Evolutionary conservation across 2,888 invertebrate genomes (phyloP).

Genomic region (Drosophila mayaguana): DNA sequence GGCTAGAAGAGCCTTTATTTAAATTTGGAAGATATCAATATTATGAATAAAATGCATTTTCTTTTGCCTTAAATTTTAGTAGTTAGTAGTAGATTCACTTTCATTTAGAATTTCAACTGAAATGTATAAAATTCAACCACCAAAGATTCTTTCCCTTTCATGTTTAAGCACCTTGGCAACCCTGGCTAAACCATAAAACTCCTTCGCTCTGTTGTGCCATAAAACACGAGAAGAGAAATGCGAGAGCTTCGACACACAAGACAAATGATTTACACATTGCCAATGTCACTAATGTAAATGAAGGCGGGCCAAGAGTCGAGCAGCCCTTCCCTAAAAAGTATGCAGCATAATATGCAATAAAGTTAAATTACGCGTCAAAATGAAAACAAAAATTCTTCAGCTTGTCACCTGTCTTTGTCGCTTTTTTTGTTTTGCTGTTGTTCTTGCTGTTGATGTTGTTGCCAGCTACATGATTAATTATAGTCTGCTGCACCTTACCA

Average conservation of each 20-base stretch:
- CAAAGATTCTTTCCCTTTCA: background rate
- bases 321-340: slow-evolving; percentile 32
- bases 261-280: slow-evolving; percentile 42
- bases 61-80: background rate
- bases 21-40: background rate
- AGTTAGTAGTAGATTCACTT: too few species aligned
- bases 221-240: slow-evolving; percentile 3
- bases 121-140: background rate
- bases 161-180: background rate
- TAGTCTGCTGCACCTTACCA: slow-evolving; percentile 45
- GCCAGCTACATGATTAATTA: slow-evolving; percentile 64
- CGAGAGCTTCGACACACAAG: slow-evolving; percentile 20
- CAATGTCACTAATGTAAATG: slow-evolving; percentile 43
- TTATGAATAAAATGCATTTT: background rate
- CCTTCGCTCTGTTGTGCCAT: slow-evolving; percentile 26
- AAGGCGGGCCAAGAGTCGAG: background rate
- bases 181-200: slow-evolving; percentile 18
- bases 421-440: slow-evolving; percentile 5
- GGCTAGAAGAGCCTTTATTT: background rate
- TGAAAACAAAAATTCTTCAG: slow-evolving; percentile 48
- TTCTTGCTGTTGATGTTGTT: slow-evolving; percentile 8
- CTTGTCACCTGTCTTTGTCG: slow-evolving; percentile 36
- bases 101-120: too few species aligned
- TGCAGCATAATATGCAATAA: slow-evolving; percentile 66
- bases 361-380: slow-evolving; percentile 73